Base-by-base conservation (phyloP, 2,888 invertebrate genomes). In the Chalcosyrphus nemorum region DNA sequence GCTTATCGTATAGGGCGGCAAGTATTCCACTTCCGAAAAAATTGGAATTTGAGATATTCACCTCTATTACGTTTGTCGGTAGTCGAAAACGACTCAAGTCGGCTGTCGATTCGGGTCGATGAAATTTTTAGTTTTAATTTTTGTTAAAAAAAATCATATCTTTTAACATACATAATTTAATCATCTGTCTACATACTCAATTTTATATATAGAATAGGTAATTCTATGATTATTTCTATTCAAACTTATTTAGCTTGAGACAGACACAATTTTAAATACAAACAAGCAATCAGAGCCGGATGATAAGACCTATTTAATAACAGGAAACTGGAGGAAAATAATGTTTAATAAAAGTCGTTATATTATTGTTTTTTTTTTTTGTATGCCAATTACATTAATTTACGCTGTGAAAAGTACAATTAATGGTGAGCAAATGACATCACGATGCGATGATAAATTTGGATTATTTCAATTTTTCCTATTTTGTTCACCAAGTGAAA, bases 351-450 rank as follows among this genome's bases (percentile, higher is more conserved):
- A 41, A 52, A 61, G 27, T 9, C 15, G 15, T 57, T 71, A 35
- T n/a, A 52, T n/a, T 32, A 9, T 0, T 57, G 19, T 45, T 47
- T 56, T 27, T 17, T 41, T 57, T 5, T 50, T 41, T 47, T 41
- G 56, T 6, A 71, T 38, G 17, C 41, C 57, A 71, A 59, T 72
- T 72, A 52, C 50, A 41, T 41, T 32, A 66, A 52, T 65, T 78
- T 11, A 38, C 24, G 21, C 9, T 56, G 15, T 47, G 35, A 29
- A 17, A 43, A 3, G 19, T 24, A 47, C 38, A 45, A 32, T 54
- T 45, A 78, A 52, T 72, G 32, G 50, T 52, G 61, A 56, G 27
- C 54, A 7, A 54, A 68, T 81, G 68, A 74, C 57, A 74, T 74
- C 61, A 74, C 15, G 47, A 66, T 66, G 35, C 45, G 43, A 21